Conservation (phyloP, 1,140 invertebrate species). For the Penaeus chinensis region DNA sequence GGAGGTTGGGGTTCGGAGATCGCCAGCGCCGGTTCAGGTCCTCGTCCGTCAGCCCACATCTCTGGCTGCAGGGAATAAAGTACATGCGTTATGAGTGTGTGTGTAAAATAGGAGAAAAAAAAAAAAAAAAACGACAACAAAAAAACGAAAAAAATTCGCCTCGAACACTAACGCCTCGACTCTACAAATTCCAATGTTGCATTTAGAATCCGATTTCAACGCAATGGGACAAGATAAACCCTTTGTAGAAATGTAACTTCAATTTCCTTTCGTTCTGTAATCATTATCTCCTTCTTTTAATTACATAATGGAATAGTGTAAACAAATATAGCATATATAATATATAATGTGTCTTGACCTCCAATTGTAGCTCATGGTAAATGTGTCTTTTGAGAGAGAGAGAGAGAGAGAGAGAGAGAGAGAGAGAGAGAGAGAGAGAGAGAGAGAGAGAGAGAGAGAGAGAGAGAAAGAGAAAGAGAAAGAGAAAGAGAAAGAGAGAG, state of each 20-base stretch:
- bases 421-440: not conserved
- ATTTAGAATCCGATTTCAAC: too few species aligned
- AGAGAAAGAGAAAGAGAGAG: not conserved
- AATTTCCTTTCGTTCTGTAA: too few species aligned
- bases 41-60: constrained; percentile 83
- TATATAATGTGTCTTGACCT: too few species aligned
- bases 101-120: too few species aligned
- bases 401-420: not conserved
- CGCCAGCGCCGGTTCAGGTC: constrained; percentile 86
- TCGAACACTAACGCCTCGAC: too few species aligned
- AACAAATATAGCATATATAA: too few species aligned
- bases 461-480: not conserved
- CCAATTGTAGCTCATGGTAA: not conserved
- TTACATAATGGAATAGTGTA: too few species aligned
- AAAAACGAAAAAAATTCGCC: not conserved
- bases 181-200: too few species aligned
- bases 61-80: constrained; percentile 74
- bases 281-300: too few species aligned
- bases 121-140: not conserved
- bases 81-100: too few species aligned
- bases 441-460: not conserved
- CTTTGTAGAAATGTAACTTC: too few species aligned
- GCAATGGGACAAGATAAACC: too few species aligned
- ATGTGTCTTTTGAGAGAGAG: not conserved
- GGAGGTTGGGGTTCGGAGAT: constrained; percentile 78